phyloP scores from a whole-genome alignment of 2,797 vertebrate species.

The Dermochelys coriacea region DNA sequence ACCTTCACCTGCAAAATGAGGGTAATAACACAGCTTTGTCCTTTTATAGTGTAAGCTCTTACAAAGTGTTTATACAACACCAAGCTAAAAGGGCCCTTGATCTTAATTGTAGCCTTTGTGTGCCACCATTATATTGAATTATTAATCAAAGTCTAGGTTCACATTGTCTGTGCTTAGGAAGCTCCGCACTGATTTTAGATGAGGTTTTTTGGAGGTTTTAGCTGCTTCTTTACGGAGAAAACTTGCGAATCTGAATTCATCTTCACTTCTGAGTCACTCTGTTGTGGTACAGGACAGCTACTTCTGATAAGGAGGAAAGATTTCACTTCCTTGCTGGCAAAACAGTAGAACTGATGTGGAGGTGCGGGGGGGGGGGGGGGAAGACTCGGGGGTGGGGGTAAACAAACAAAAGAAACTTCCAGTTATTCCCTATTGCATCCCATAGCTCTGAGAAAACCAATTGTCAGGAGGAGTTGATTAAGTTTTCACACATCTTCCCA shows the following conservation, averaged over 20 bases:
- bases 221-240: not conserved
- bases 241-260: not conserved
- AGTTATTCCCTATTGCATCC: not conserved
- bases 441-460: constrained; percentile 39
- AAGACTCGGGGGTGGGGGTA: not conserved
- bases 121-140: not conserved
- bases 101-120: not conserved
- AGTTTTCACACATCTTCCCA: constrained; percentile 33
- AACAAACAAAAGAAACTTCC: not conserved
- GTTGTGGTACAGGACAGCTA: not conserved
- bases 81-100: not conserved
- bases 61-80: not conserved
- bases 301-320: not conserved
- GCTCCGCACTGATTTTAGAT: not conserved
- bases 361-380: fast-evolving
- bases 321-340: not conserved
- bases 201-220: not conserved
- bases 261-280: not conserved
- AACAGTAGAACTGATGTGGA: not conserved
- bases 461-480: constrained; percentile 26
- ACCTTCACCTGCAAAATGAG: not conserved
- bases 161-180: not conserved
- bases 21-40: not conserved
- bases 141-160: not conserved
- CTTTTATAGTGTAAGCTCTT: not conserved